These are phyloP conservation scores for Morpho helenor DNA, from an alignment of 2,888 invertebrate genomes.

Conservation along the genomic window DNA sequence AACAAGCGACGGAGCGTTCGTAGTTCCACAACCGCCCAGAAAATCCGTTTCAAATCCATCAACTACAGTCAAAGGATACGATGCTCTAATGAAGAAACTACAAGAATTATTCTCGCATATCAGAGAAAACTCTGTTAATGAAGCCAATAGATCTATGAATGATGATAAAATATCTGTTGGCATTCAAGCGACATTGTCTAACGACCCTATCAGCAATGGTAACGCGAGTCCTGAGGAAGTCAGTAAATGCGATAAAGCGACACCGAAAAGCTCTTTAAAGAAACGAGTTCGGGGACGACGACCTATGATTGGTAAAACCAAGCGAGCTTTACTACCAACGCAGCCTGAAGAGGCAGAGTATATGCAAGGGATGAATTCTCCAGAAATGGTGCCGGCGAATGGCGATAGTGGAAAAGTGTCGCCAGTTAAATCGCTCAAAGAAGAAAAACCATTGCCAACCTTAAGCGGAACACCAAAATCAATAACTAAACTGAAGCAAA, in stretches of 20 bases:
- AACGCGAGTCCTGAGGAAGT: constrained; percentile 68
- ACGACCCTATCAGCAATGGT: constrained; percentile 57
- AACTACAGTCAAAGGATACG: constrained; percentile 65
- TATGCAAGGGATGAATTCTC: constrained; percentile 69
- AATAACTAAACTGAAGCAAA: constrained; percentile 62
- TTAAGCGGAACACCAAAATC: constrained; percentile 66
- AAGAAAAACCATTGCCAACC: constrained; percentile 56
- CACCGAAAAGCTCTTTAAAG: constrained; percentile 76
- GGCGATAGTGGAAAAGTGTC: constrained; percentile 53
- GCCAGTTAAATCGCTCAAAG: constrained; percentile 55
- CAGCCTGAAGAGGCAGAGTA: constrained; percentile 67
- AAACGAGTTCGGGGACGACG: constrained; percentile 66
- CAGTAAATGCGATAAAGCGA: constrained; percentile 59
- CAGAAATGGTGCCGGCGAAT: constrained; percentile 69
- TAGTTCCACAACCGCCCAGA: constrained; percentile 70
- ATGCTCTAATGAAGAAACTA: constrained; percentile 61
- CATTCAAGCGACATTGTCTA: constrained; percentile 56
- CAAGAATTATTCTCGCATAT: constrained; percentile 67
- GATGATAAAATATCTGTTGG: constrained; percentile 68
- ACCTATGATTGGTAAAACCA: constrained; percentile 63
- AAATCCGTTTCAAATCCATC: constrained; percentile 61
- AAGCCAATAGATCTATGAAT: constrained; percentile 45
- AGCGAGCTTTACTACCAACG: constrained; percentile 63
- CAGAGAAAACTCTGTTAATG: constrained; percentile 51
- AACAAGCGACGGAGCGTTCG: constrained; percentile 71